Evolutionary conservation across 2,797 vertebrate genomes (phyloP).

Genomic region (Spatula versicolor): DNA sequence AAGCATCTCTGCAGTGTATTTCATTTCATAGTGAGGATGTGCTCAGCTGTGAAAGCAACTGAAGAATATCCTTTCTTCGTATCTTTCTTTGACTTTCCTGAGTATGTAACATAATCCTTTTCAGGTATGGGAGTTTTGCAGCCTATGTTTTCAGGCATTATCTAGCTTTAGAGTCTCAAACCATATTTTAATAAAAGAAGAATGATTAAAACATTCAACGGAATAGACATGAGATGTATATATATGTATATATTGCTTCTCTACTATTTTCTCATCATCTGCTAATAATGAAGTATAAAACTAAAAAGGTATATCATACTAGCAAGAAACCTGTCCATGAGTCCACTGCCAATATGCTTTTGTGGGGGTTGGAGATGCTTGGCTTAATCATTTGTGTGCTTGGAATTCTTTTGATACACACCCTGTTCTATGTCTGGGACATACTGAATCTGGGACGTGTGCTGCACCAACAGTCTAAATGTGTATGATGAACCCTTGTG

Average conservation of each 20-base stretch:
- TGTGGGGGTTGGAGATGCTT: background rate
- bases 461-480: background rate
- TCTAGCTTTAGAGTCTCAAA: constrained; percentile 1
- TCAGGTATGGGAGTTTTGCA: background rate
- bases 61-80: background rate
- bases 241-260: background rate
- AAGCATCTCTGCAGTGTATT: constrained; percentile 14
- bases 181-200: constrained; percentile 8
- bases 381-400: background rate
- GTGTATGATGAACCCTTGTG: background rate
- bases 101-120: constrained; percentile 17
- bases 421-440: background rate
- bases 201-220: constrained; percentile 18
- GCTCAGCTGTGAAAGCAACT: constrained; percentile 53
- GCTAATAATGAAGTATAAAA: background rate
- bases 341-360: background rate
- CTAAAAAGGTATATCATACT: background rate
- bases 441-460: background rate
- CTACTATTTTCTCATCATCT: constrained; percentile 10
- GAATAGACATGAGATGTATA: background rate
- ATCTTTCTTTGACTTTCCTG: constrained; percentile 26
- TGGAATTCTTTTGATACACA: background rate
- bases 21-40: constrained; percentile 3
- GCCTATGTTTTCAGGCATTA: constrained; percentile 9
- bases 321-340: background rate